Evolutionary conservation across 1,140 invertebrate genomes (phyloP).

Genomic region (Ctenoplectra terminalis): DNA sequence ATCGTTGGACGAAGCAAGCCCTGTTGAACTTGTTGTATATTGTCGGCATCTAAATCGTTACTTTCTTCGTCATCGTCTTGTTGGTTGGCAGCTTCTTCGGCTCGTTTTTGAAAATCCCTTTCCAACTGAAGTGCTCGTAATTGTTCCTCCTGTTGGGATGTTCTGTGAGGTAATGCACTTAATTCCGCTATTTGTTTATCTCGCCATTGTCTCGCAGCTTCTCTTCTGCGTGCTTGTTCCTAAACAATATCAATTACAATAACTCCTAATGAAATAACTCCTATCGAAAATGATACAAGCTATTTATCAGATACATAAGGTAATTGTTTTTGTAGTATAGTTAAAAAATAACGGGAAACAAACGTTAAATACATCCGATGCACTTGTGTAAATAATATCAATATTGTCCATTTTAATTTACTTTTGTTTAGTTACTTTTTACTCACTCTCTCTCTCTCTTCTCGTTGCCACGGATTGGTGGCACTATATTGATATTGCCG

Average conservation of each 20-base stretch:
- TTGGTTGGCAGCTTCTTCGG: slow-evolving; percentile 89
- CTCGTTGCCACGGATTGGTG: slow-evolving; percentile 93
- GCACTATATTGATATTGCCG: slow-evolving; percentile 83
- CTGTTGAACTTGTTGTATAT: slow-evolving; percentile 80
- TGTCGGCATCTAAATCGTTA: slow-evolving; percentile 80
- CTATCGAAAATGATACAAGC: too few species aligned
- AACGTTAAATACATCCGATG: too few species aligned
- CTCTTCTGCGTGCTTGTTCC: slow-evolving; percentile 88
- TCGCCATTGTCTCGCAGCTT: slow-evolving; percentile 88
- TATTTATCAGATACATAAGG: too few species aligned
- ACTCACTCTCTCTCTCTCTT: slow-evolving; percentile 93
- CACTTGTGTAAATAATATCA: slow-evolving; percentile 65
- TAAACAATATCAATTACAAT: too few species aligned
- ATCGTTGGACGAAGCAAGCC: slow-evolving; percentile 78
- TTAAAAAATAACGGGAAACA: too few species aligned
- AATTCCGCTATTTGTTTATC: slow-evolving; percentile 94
- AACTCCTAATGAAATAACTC: too few species aligned
- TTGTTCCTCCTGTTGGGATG: slow-evolving; percentile 93
- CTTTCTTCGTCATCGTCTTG: slow-evolving; percentile 90
- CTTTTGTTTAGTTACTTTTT: slow-evolving; percentile 72
- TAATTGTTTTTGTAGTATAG: too few species aligned
- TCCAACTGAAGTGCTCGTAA: slow-evolving; percentile 92
- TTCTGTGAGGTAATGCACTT: slow-evolving; percentile 86
- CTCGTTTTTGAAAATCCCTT: slow-evolving; percentile 93
- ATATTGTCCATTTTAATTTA: neutral